A percentile compares a stretch with the other conserved stretches of the same genome.
Conservation (phyloP, 2,888 invertebrate species). For the Chalcis sispes region DNA sequence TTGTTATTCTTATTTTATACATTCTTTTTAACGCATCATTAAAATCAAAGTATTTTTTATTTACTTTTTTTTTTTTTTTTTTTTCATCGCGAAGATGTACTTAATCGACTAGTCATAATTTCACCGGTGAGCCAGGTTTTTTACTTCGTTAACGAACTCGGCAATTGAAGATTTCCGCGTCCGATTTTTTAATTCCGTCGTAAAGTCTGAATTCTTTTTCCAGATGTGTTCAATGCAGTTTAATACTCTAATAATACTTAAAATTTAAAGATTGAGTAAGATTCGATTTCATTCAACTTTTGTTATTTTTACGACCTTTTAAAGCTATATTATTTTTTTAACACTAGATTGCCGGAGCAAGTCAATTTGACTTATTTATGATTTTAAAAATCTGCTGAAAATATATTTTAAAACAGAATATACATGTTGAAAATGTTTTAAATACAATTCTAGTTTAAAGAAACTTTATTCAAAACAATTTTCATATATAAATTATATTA, state of each 20-base stretch:
- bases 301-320: slow-evolving; percentile 6
- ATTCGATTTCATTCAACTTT: slow-evolving; percentile 25
- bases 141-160: slow-evolving; percentile 14
- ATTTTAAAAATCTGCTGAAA: too few relatives aligned
- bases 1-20: too few relatives aligned
- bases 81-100: slow-evolving; percentile 19
- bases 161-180: slow-evolving; percentile 30
- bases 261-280: slow-evolving; percentile 11
- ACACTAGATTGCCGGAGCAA: too few relatives aligned
- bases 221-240: slow-evolving; percentile 25
- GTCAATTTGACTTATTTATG: too few relatives aligned
- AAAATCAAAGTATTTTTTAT: slow-evolving; percentile 32
- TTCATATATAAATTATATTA: too few relatives aligned
- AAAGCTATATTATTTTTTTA: slow-evolving; percentile 19
- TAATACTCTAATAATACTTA: slow-evolving; percentile 27
- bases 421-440: too few relatives aligned
- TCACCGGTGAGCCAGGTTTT: slow-evolving; percentile 35
- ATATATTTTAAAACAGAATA: too few relatives aligned
- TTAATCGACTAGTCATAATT: slow-evolving; percentile 56
- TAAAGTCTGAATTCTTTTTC: slow-evolving; percentile 15
- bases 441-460: too few relatives aligned
- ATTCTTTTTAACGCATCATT: slow-evolving; percentile 37
- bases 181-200: slow-evolving; percentile 36
- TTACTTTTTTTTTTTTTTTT: not conserved
- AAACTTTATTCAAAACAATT: too few relatives aligned